Evolutionary conservation across 2,113 vertebrate species (phyloP).

Genomic region (Chionodraco myersi): DNA sequence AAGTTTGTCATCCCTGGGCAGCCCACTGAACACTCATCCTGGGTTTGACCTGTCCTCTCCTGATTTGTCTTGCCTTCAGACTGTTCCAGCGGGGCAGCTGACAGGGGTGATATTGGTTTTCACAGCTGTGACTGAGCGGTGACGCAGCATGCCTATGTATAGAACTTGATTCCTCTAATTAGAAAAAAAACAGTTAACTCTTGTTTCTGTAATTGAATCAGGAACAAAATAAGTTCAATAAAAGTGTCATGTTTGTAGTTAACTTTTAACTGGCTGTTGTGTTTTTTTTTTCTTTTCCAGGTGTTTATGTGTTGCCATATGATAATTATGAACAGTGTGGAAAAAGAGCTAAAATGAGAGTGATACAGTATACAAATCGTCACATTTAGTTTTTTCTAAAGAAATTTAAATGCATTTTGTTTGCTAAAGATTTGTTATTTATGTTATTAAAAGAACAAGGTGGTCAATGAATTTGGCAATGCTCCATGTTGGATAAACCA

Average conservation of each 20-base stretch:
- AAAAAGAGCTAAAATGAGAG: background rate
- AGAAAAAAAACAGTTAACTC: slow-evolving; percentile 66
- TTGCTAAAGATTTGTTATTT: background rate
- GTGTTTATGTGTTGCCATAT: background rate
- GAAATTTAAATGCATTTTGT: background rate
- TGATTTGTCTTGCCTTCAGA: slow-evolving; percentile 76
- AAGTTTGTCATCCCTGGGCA: slow-evolving; percentile 66
- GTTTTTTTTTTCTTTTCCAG: background rate
- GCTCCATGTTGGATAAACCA: background rate
- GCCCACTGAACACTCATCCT: slow-evolving; percentile 60
- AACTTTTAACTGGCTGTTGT: slow-evolving; percentile 59
- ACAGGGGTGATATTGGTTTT: slow-evolving; percentile 74
- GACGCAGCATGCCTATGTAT: slow-evolving; percentile 84
- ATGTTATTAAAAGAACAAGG: background rate
- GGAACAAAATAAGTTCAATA: slow-evolving; percentile 80
- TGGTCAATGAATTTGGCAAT: background rate
- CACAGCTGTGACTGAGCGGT: slow-evolving; percentile 83
- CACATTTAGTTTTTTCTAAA: background rate
- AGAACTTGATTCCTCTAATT: slow-evolving; percentile 76
- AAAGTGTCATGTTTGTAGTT: slow-evolving; percentile 86
- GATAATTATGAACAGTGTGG: background rate
- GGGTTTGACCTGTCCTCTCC: slow-evolving; percentile 73
- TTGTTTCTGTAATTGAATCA: slow-evolving; percentile 82
- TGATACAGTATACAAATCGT: background rate
- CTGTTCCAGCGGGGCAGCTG: slow-evolving; percentile 69